Conservation (phyloP, 1,140 invertebrate species). For the Pemphigus obesinymphae region DNA sequence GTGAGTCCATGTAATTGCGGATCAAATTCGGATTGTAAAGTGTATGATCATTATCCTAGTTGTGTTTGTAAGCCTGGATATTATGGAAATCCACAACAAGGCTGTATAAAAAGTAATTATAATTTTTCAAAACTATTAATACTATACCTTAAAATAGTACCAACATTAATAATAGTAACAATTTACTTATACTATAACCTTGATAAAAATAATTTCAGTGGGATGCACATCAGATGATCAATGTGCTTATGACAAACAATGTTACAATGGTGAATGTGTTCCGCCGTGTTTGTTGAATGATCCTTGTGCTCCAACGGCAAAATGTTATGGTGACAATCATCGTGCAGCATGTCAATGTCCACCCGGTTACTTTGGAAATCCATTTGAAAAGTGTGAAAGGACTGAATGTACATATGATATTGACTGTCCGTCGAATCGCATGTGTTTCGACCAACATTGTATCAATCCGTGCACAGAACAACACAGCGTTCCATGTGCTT, state of each 20-base stretch:
- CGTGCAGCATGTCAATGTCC: constrained; percentile 70
- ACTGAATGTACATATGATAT: constrained; percentile 71
- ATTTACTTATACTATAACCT: neutral
- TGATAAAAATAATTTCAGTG: constrained; percentile 54
- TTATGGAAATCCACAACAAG: constrained; percentile 76
- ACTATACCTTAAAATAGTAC: neutral
- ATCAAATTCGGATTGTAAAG: constrained; percentile 70
- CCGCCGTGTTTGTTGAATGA: constrained; percentile 72
- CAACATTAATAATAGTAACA: neutral
- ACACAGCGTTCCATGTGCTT: constrained; percentile 55
- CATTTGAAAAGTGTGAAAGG: constrained; percentile 70
- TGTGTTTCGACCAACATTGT: constrained; percentile 67
- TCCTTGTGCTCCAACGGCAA: constrained; percentile 74
- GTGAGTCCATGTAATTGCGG: constrained; percentile 81
- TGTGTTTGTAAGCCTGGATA: constrained; percentile 72
- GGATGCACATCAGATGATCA: constrained; percentile 76
- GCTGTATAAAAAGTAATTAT: constrained; percentile 65
- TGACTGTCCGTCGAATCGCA: constrained; percentile 66
- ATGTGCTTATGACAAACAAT: constrained; percentile 70
- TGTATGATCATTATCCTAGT: constrained; percentile 73
- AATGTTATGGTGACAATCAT: constrained; percentile 74
- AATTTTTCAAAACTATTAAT: neutral
- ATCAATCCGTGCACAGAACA: constrained; percentile 66
- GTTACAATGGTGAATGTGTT: constrained; percentile 74
- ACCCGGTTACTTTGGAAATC: constrained; percentile 67